A percentile compares a stretch with the other conserved stretches of the same genome.
Evolutionary conservation across 2,888 invertebrate species (phyloP).

Genomic region (Brachylomia viminalis): DNA sequence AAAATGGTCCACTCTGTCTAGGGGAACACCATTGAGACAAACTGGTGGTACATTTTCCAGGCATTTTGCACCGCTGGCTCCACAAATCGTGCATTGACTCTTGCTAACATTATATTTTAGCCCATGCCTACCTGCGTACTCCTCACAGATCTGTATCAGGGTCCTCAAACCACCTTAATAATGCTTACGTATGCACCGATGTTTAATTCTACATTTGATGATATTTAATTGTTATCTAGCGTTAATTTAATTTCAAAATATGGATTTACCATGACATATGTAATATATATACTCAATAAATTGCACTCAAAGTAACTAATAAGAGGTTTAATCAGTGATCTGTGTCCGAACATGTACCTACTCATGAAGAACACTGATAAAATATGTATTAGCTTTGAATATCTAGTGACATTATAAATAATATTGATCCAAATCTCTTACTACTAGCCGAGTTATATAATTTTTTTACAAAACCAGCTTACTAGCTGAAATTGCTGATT

Average conservation of each 20-base stretch:
- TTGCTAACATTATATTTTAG: too few relatives aligned
- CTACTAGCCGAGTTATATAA: not conserved
- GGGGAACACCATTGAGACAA: too few relatives aligned
- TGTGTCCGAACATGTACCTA: not conserved
- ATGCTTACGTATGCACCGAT: not conserved
- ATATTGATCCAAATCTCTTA: not conserved
- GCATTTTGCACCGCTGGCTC: too few relatives aligned
- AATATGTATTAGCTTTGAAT: not conserved
- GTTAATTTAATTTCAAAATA: not conserved
- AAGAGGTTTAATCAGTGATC: not conserved
- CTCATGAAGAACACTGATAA: not conserved
- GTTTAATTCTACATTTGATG: not conserved
- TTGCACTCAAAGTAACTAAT: not conserved
- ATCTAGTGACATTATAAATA: not conserved
- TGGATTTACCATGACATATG: not conserved
- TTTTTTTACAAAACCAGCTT: not conserved
- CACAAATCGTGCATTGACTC: too few relatives aligned
- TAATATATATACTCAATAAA: not conserved
- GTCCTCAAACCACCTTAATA: too few relatives aligned
- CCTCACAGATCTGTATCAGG: too few relatives aligned
- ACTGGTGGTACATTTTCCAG: too few relatives aligned
- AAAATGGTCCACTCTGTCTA: too few relatives aligned
- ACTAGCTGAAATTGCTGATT: not conserved
- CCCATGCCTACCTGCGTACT: too few relatives aligned
- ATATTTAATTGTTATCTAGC: not conserved